Percentiles rank a stretch among this genome's conserved stretches.
Evolutionary conservation across 2,888 invertebrate genomes (phyloP).

Genomic region (Acleris sparsana): DNA sequence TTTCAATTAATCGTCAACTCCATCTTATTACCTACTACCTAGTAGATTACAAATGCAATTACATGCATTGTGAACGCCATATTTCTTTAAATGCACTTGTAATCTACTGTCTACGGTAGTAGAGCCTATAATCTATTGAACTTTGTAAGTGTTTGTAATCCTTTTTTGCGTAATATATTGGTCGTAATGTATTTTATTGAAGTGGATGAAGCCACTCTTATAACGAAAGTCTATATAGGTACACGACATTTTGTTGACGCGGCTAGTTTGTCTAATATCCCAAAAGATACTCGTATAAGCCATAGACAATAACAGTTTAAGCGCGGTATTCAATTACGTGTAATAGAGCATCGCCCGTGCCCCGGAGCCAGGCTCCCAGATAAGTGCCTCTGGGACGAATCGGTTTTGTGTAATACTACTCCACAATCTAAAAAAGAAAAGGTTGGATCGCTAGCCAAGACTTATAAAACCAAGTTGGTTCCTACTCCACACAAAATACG

Average conservation of each 20-base stretch:
- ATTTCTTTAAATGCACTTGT: too few species aligned
- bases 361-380: conserved; percentile 27
- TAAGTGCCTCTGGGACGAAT: conserved; percentile 36
- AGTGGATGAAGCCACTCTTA: too few species aligned
- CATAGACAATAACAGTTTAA: conserved; percentile 30
- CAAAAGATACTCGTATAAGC: conserved; percentile 23
- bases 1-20: too few species aligned
- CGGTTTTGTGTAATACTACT: conserved; percentile 38
- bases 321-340: conserved; percentile 36
- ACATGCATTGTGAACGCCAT: too few species aligned
- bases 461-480: conserved; percentile 12
- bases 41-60: too few species aligned
- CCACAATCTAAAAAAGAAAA: conserved; percentile 40
- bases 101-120: too few species aligned
- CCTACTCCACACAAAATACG: not conserved
- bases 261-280: conserved; percentile 13
- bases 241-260: not conserved
- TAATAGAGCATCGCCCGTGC: conserved; percentile 33
- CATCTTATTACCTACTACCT: too few species aligned
- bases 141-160: too few species aligned
- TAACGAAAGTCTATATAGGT: too few species aligned
- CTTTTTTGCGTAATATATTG: too few species aligned
- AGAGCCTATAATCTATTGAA: too few species aligned
- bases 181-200: too few species aligned
- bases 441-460: conserved; percentile 29